Evolutionary conservation across 2,888 invertebrate species (phyloP).

Genomic region (Amphipyra berbera): DNA sequence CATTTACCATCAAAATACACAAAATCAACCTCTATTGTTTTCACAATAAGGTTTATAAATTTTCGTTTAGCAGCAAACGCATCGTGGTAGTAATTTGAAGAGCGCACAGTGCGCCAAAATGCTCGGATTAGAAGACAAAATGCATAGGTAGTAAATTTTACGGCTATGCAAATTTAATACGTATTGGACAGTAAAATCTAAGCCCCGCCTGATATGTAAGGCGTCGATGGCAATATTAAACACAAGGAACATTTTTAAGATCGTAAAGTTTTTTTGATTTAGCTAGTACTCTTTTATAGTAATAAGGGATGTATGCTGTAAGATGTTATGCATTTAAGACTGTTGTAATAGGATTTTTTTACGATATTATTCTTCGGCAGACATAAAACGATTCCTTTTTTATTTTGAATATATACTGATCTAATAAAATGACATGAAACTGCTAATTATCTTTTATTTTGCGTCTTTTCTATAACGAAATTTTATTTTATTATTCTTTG

Average conservation of each 20-base stretch:
- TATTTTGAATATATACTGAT: not conserved
- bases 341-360: constrained; percentile 48
- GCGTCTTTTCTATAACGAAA: too few species aligned
- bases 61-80: not conserved
- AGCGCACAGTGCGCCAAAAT: constrained; percentile 73
- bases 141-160: constrained; percentile 88
- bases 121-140: constrained; percentile 82
- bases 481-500: too few species aligned
- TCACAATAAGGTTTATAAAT: not conserved
- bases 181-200: constrained; percentile 82
- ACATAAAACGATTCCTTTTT: constrained; percentile 1
- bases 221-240: constrained; percentile 73
- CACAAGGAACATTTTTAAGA: constrained; percentile 58
- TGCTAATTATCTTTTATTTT: too few species aligned
- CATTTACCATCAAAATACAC: not conserved
- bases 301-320: constrained; percentile 50
- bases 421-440: too few species aligned
- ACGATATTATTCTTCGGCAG: constrained; percentile 28
- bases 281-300: constrained; percentile 58
- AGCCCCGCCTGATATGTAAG: constrained; percentile 72
- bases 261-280: constrained; percentile 61
- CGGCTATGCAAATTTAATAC: constrained; percentile 86
- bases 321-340: constrained; percentile 49
- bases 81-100: constrained; percentile 46
- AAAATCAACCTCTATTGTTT: constrained; percentile 16